Evolutionary conservation across 2,797 vertebrate genomes (phyloP).

Genomic region (Yasuhikotakia modesta): DNA sequence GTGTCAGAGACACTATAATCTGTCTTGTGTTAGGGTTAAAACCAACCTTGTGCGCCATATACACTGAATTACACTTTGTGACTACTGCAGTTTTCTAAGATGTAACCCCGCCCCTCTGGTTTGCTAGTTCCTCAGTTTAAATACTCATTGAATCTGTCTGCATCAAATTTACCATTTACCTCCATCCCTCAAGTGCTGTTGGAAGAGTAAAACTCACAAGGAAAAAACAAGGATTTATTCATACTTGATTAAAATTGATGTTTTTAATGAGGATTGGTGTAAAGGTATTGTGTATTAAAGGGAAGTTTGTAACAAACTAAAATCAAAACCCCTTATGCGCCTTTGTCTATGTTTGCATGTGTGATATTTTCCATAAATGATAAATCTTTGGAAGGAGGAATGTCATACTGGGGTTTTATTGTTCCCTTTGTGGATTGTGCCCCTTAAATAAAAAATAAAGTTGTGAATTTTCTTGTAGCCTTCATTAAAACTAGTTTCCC

Average conservation of each 20-base stretch:
- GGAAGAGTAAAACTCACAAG: not conserved
- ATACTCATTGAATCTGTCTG: not conserved
- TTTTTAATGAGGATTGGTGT: slow-evolving; percentile 23
- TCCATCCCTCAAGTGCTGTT: slow-evolving; percentile 16
- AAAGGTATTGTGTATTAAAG: slow-evolving; percentile 36
- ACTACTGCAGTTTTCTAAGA: slow-evolving; percentile 27
- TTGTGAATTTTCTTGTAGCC: not conserved
- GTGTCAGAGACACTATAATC: not conserved
- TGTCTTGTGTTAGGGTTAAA: not conserved
- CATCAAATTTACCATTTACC: not conserved
- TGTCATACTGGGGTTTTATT: slow-evolving; percentile 53
- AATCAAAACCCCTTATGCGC: slow-evolving; percentile 31
- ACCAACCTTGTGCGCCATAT: not conserved
- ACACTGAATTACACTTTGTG: slow-evolving; percentile 6
- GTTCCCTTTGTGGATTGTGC: slow-evolving; percentile 25
- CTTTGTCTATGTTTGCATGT: slow-evolving; percentile 58
- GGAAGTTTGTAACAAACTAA: slow-evolving; percentile 46
- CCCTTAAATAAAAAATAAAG: slow-evolving; percentile 9
- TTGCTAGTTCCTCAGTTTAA: not conserved
- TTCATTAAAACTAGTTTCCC: not conserved
- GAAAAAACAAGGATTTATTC: not conserved
- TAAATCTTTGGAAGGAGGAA: slow-evolving; percentile 55
- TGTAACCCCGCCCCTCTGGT: slow-evolving; percentile 7
- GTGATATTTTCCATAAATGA: slow-evolving; percentile 44
- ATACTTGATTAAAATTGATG: not conserved